Conservation (phyloP, 1,140 invertebrate species). For the Brachystomella parvula region DNA sequence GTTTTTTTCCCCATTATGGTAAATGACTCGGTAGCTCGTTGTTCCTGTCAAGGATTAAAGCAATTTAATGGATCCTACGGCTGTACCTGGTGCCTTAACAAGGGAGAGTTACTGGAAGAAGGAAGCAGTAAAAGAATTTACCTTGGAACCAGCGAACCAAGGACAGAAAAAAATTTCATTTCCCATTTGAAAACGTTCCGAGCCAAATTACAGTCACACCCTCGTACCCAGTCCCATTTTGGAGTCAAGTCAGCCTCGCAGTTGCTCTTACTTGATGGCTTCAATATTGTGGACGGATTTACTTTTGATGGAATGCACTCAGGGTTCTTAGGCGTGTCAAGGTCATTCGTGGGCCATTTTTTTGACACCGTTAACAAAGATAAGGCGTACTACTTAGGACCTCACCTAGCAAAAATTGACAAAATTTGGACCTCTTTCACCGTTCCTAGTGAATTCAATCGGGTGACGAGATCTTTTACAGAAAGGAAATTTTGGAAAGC, state of each 20-base stretch:
- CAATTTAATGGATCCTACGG: conserved; percentile 24
- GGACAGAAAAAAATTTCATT: neutral
- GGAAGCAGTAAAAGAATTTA: neutral
- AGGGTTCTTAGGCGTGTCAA: neutral
- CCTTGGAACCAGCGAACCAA: neutral
- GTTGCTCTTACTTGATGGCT: neutral
- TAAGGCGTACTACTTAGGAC: neutral
- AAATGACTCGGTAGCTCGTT: conserved; percentile 16
- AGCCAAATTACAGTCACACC: neutral
- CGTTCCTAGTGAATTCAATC: neutral
- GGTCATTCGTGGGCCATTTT: conserved; percentile 20
- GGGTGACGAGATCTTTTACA: conserved; percentile 24
- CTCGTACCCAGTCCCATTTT: neutral
- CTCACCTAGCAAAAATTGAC: neutral
- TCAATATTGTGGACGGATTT: neutral
- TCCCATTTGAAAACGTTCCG: neutral
- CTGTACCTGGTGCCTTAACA: conserved; percentile 18
- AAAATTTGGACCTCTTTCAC: neutral
- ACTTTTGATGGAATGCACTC: neutral
- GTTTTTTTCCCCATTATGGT: conserved; percentile 15
- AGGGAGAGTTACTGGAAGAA: neutral
- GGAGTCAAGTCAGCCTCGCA: neutral
- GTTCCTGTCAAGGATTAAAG: conserved; percentile 2
- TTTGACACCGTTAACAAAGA: neutral
- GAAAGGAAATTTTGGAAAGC: conserved; percentile 36